Conservation (phyloP, 2,797 vertebrate species). For the Onychomys leucogaster region DNA sequence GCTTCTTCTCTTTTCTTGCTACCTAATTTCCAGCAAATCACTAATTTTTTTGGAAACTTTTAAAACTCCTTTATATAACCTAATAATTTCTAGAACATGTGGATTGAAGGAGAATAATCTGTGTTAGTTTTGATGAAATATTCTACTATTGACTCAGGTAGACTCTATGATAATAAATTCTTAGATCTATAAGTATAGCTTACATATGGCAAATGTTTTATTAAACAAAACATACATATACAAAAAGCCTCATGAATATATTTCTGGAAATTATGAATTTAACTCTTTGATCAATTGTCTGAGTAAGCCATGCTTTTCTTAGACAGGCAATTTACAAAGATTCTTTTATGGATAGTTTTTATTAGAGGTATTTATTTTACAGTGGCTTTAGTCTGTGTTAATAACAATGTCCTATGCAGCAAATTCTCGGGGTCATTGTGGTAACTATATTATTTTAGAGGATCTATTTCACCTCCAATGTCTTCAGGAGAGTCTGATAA, state of each 20-base stretch:
- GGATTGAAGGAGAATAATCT: neutral
- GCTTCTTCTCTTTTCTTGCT: neutral
- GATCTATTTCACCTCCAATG: neutral
- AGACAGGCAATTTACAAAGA: neutral
- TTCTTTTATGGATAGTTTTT: constrained; percentile 14
- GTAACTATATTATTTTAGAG: constrained; percentile 19
- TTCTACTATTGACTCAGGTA: neutral
- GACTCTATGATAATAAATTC: neutral
- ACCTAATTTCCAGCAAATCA: neutral
- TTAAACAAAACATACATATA: neutral
- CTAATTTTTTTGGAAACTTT: neutral
- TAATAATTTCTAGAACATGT: neutral
- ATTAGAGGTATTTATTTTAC: constrained; percentile 17
- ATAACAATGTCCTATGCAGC: neutral
- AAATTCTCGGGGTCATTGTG: neutral
- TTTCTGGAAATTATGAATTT: constrained; percentile 15
- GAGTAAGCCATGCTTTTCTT: constrained; percentile 11
- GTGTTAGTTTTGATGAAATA: neutral
- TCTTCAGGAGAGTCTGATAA: neutral
- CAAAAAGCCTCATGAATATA: neutral
- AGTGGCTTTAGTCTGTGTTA: neutral
- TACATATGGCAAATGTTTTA: neutral
- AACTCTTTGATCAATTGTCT: neutral
- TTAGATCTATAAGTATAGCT: neutral
- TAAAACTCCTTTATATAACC: neutral